Evolutionary conservation across 2,797 vertebrate genomes (phyloP).

Genomic region (Cossypha dichroa): DNA sequence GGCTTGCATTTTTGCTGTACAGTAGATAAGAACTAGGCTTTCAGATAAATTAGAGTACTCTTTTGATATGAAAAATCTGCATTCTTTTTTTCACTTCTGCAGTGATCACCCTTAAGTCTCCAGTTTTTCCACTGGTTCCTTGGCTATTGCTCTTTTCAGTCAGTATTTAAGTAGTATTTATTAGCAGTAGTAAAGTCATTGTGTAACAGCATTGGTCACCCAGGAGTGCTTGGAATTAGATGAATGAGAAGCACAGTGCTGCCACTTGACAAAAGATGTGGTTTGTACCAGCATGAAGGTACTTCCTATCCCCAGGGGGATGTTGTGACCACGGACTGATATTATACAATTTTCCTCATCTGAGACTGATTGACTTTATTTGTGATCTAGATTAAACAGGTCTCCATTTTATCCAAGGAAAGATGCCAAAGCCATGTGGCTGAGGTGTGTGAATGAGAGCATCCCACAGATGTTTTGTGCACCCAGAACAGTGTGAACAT

Average conservation of each 20-base stretch:
- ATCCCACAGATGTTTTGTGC: background rate
- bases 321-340: background rate
- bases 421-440: background rate
- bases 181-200: background rate
- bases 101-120: background rate
- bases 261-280: background rate
- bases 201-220: background rate
- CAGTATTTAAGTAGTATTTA: background rate
- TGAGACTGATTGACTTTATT: background rate
- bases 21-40: conserved; percentile 2
- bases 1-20: conserved; percentile 12
- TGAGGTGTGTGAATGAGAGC: background rate
- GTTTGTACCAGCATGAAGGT: background rate
- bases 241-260: background rate
- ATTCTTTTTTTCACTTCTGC: background rate
- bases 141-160: background rate
- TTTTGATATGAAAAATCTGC: background rate
- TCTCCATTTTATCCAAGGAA: background rate
- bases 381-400: background rate
- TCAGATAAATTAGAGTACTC: conserved; percentile 9
- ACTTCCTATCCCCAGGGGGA: accelerated
- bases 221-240: background rate
- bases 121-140: background rate
- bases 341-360: background rate
- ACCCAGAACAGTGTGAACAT: background rate